Evolutionary conservation across 2,113 vertebrate genomes (phyloP), one percentile per base, ranked within the genome.

Genomic region (Ornithorhynchus anatinus): DNA sequence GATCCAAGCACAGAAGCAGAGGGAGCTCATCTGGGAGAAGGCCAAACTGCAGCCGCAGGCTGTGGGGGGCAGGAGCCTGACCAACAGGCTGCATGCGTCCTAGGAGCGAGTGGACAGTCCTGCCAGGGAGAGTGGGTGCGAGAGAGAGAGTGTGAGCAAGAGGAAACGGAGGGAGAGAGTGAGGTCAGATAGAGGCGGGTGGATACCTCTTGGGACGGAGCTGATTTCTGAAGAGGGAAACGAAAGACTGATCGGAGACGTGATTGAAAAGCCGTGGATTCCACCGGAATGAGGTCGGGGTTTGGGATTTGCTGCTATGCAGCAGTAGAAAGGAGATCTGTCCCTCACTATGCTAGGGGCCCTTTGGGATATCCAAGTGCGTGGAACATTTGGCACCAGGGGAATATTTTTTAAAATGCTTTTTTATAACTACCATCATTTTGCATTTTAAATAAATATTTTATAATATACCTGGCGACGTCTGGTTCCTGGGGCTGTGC

Each of bases 71-170:
- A 75, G 95, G 33, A 91, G 45, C 36, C 57, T 79, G 7, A 81
- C 92, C 79, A 89, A 89, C 77, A 75, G 96, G 5, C 90, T 86
- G 19, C 94, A 93, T 1, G 96, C 95, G 3, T 96, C 94, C 9
- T 96, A 80, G 81, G 48, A 50, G 13, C 51, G 4, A 25, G 5
- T 0, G 0, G 9, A 19, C 31, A 9, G 37, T 29, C 17, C 32
- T 45, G 58, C 32, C 53, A 8, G 42, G 23, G 42, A 22, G 47
- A 19, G 12, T 10, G 20, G n/a, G 20, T 27, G 42, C 13, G 15
- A 16, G 35, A 25, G 10, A 22, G 14, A 14, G 37, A 17, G 22
- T 19, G 0, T 17, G 58, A 51, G 13, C n/a, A 17, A 43, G 45
- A 19, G 10, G 8, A 17, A 25, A 22, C 42, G 33, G 9, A 33